Evolutionary conservation across 2,113 vertebrate genomes (phyloP), one percentile per base, ranked within the genome.

Genomic region (Tor tambroides): DNA sequence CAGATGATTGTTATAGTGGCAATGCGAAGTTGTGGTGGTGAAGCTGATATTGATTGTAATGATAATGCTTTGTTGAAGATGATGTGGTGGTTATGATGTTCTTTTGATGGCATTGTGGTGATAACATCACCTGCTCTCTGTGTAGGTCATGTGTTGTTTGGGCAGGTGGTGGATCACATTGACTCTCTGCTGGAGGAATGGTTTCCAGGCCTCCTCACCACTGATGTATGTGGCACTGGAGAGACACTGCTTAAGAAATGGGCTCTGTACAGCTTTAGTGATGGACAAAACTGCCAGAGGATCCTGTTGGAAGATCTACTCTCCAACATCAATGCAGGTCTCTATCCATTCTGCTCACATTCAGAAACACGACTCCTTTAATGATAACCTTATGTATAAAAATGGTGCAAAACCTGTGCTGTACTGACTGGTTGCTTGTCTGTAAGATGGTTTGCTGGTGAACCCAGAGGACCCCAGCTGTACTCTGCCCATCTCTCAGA

Each of bases 111-210:
- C 15, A 26, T 17, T 35, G 38, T 67, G 11, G 15, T 56, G 49
- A 32, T 10, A 23, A 10, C 41, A 1, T 28, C 28, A 11, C 38
- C 3, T 82, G 46, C 35, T 9, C 15, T 4, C 3, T 69, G 43
- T 85, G 2, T 89, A 99, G 98, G 98, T 32, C 96, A 95, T 88
- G 93, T 97, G 86, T 91, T 99, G 79, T 91, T 99, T 94, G 98
- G 98, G 9, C 98, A 98, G 92, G 96, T 98, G 89, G 97, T 99
- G 91, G 98, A 99, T 92, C 98, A 99, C 88, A 95, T 98, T 35
- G 98, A 99, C 94, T 98, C 98, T 75, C 93, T 99, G 65, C 95
- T 99, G 94, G 98, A 99, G 92, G 98, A 99, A 80, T 99, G 98
- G 98, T 99, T 98, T 91, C 96, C 98, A 0, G 96, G 97, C 28